phyloP scores from a whole-genome alignment of 1,140 invertebrate genomes.

The Himalopsyche phryganea region DNA sequence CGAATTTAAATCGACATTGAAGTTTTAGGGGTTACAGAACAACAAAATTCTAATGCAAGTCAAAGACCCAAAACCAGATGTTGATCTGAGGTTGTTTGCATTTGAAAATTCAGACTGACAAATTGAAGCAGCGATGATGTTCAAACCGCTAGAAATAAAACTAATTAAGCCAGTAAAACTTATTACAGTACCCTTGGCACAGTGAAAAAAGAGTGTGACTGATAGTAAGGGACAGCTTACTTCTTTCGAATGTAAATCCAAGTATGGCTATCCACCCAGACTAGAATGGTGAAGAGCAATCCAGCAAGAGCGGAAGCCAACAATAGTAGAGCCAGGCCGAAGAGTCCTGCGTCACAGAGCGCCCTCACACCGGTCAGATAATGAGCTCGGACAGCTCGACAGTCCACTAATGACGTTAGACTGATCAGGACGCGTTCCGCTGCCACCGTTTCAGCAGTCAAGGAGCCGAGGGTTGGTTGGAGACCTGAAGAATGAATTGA shows the following conservation, averaged over 20 bases:
- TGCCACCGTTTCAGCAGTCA: conserved; percentile 67
- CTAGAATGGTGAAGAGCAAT: conserved; percentile 83
- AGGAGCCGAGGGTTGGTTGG: conserved; percentile 66
- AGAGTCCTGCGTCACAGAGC: conserved; percentile 76
- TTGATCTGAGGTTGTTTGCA: too few relatives aligned
- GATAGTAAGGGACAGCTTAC: too few relatives aligned
- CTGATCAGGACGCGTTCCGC: conserved; percentile 59
- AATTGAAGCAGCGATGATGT: too few relatives aligned
- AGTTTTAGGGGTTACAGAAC: too few relatives aligned
- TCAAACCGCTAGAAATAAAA: too few relatives aligned
- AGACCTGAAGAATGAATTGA: conserved; percentile 47
- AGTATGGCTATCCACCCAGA: conserved; percentile 91
- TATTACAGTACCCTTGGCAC: too few relatives aligned
- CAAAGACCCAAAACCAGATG: too few relatives aligned
- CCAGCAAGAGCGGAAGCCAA: conserved; percentile 79
- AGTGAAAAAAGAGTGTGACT: too few relatives aligned
- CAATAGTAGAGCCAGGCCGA: conserved; percentile 80
- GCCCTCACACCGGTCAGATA: conserved; percentile 73
- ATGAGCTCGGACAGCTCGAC: conserved; percentile 73
- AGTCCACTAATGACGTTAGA: conserved; percentile 70
- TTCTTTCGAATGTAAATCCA: conserved; percentile 95
- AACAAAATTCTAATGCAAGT: too few relatives aligned
- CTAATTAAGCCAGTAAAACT: too few relatives aligned
- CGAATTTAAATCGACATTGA: too few relatives aligned
- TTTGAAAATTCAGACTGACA: too few relatives aligned